Evolutionary conservation across 2,888 invertebrate genomes (phyloP), one percentile per base, ranked within the genome.

Genomic region (Sturmia bella): DNA sequence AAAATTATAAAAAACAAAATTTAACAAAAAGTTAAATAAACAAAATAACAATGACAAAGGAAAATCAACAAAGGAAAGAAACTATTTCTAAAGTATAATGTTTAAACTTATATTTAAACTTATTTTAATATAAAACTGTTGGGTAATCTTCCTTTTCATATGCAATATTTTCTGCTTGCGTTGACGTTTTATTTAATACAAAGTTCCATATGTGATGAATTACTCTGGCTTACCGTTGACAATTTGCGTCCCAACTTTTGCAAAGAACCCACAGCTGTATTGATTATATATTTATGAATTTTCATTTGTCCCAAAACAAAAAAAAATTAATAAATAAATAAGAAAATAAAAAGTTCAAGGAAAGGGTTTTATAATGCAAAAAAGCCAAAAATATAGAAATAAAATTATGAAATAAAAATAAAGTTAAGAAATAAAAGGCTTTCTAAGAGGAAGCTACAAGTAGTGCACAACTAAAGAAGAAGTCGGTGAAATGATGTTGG

Each of bases 241-340:
- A 87, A 85, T 87, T 90, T 88, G 87, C 91, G 89, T 87, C 87
- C 89, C 87, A 91, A 86, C 89, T 89, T 91, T 91, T 93, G 93
- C 87, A 93, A 92, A 89, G 91, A 90, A 90, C 93, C 91, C 90
- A 93, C 92, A 89, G 93, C 93, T 93, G 92, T 77, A 61, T 82
- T 72, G 74, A 64, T 73, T 68, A 76, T 37, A 75, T 43, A 76
- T 52, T 80, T 61, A 75, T 80, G 39, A 54, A 41, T 63, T 69
- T 77, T 69, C 37, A 45, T 74, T 69, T 50, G 63, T 50, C 64
- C 72, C 50, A 70, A 70, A 81, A 59, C 17, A 70, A 80, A 73
- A 68, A 54, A 83, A 66, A 80, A 78, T 4, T 27, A 27, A 27
- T 27, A 27, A 32, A 9, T 9, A 79, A 74, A 43, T 73, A 72